Base-by-base conservation (phyloP, 1,140 invertebrate genomes). In the Lepidostoma basale region DNA sequence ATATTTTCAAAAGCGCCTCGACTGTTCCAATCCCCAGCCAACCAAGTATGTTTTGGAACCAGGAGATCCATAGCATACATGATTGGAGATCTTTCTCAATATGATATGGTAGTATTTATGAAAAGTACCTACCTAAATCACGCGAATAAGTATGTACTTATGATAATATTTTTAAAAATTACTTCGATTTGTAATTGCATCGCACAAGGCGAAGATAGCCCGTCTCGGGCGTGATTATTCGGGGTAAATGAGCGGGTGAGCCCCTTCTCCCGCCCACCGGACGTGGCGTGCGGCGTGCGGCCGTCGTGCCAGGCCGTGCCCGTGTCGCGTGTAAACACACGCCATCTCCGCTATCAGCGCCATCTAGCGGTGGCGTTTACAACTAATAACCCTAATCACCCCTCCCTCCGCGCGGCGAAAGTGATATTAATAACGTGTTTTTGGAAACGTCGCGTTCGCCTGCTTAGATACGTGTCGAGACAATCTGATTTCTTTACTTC, bases 301-400 rank as follows among this genome's bases (percentile, higher is more conserved):
- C 45, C 20, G 25, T 64, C 62, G 66, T 68, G 66, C 70, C 70
- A 66, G 66, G 47, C 60, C 52, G 45, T 62, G 56, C 70, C 52
- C 30, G 42, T 68, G 70, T 72, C 70, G 70, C 66, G 62, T 52
- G 42, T 72, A 66, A 66, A 65, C 68, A 68, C 70, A 68, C 66
- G 69, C 67, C 62, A 72, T 65, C 62, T 68, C 67, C 65, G 66
- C 70, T 71, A 60, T 59, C 54, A 39, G 64, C 69, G 56, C 42
- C 70, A 72, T 67, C 68, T 69, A 52, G 68, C 68, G 52, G 45
- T 44, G 60, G 62, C 70, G 65, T 66, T 72, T 58, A 68, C 70
- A 68, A 72, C 70, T 72, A 72, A 72, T 72, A 72, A 72, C 70
- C 70, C 26, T 66, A 68, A 72, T 68, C 45, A 59, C 66, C 25